Evolutionary conservation across 64 coral and sea anemone species (phyloP).

Genomic region (Trachythela sp.): DNA sequence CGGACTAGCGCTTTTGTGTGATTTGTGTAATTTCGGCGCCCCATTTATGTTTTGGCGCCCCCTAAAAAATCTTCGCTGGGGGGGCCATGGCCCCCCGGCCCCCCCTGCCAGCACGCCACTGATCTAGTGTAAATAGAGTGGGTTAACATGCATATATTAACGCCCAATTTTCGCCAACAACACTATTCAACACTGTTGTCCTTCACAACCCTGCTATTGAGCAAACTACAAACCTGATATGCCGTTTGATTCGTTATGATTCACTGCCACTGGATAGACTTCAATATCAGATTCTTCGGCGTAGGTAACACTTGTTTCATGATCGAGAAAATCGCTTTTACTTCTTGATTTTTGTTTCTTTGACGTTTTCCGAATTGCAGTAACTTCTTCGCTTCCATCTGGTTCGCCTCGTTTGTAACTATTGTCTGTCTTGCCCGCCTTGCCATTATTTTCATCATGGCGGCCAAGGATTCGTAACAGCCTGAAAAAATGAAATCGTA

Average conservation of each 20-base stretch:
- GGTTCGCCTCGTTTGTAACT: not conserved
- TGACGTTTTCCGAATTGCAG: not conserved
- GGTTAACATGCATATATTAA: too few species aligned
- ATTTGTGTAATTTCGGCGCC: too few species aligned
- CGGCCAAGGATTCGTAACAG: not conserved
- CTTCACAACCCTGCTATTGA: too few species aligned
- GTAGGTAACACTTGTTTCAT: not conserved
- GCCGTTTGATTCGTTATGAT: not conserved
- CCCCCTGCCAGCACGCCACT: too few species aligned
- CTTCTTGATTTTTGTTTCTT: not conserved
- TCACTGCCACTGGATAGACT: not conserved
- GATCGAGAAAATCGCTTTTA: not conserved
- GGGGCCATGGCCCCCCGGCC: too few species aligned
- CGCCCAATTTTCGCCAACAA: too few species aligned
- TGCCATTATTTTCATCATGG: not conserved
- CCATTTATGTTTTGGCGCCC: too few species aligned
- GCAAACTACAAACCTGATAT: not conserved
- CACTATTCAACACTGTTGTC: too few species aligned
- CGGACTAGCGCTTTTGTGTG: too few species aligned
- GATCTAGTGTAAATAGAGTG: too few species aligned
- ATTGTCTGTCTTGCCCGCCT: not conserved
- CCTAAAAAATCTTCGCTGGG: too few species aligned
- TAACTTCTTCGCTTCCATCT: not conserved
- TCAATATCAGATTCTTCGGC: not conserved
- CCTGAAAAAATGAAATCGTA: not conserved